Evolutionary conservation across 2,888 invertebrate genomes (phyloP).

Genomic region (Parelbella ahira): DNA sequence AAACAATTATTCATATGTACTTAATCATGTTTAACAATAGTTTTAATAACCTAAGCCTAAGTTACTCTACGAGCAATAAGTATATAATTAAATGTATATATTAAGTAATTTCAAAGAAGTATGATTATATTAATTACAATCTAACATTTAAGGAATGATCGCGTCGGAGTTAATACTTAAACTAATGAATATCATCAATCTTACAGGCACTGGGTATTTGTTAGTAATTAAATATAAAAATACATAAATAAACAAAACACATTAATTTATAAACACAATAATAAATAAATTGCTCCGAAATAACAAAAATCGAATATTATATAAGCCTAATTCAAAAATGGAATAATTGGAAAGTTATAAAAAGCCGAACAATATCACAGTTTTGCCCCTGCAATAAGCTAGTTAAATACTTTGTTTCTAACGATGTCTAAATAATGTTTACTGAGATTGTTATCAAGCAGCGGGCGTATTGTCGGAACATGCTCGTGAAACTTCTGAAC

Average conservation of each 20-base stretch:
- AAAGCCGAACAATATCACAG: conserved; percentile 69
- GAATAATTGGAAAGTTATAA: conserved; percentile 31
- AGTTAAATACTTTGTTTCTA: conserved; percentile 16
- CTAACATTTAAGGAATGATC: conserved; percentile 44
- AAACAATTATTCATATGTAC: conserved; percentile 24
- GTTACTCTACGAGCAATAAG: conserved; percentile 46
- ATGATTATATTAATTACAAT: conserved; percentile 28
- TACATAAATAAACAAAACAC: too few relatives aligned
- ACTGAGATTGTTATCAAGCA: too few relatives aligned
- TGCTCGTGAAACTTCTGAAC: too few relatives aligned
- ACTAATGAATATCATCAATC: conserved; percentile 70
- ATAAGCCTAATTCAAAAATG: too few relatives aligned
- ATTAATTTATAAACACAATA: conserved; percentile 33
- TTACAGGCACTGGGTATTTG: conserved; percentile 71
- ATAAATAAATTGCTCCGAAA: conserved; percentile 28
- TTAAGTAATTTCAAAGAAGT: conserved; percentile 12
- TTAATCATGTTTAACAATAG: conserved; percentile 32
- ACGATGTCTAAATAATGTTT: conserved; percentile 12
- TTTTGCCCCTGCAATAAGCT: conserved; percentile 38
- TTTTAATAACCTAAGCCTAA: conserved; percentile 42
- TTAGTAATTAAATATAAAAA: conserved; percentile 14
- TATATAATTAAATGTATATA: conserved; percentile 30
- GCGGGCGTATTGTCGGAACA: too few relatives aligned
- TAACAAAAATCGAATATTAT: too few relatives aligned
- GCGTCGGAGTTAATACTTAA: conserved; percentile 38